A percentile compares a stretch with the other conserved stretches of the same genome.
Conservation (phyloP, 92 coral and sea anemone genomes). For the Heliopora coerulea region DNA sequence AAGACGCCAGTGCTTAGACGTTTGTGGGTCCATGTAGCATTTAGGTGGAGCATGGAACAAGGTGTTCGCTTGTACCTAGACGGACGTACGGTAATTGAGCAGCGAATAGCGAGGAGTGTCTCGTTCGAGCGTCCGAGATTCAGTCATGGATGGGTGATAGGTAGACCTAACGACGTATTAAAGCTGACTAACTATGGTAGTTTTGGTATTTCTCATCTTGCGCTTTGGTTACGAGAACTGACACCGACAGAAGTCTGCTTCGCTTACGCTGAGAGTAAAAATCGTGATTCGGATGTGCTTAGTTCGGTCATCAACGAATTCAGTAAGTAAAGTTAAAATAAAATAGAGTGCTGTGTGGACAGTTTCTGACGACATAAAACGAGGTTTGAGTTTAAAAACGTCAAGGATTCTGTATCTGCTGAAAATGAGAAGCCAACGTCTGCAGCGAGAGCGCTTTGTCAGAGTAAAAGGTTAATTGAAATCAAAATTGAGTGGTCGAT, state of each 20-base stretch:
- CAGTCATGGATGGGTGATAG: conserved; percentile 78
- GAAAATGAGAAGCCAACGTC: too few species aligned
- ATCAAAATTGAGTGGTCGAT: too few species aligned
- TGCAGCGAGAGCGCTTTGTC: too few species aligned
- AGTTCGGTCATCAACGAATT: not conserved
- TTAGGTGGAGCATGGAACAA: conserved; percentile 62
- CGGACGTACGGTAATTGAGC: conserved; percentile 15
- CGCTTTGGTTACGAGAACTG: conserved; percentile 66
- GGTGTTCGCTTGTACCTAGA: conserved; percentile 38
- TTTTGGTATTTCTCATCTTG: conserved; percentile 86
- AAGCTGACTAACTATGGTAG: conserved; percentile 65
- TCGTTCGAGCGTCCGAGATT: not conserved
- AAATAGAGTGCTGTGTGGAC: too few species aligned
- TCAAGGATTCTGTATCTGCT: too few species aligned
- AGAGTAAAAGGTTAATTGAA: too few species aligned
- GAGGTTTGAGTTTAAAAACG: too few species aligned
- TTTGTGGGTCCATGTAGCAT: conserved; percentile 88
- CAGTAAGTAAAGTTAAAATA: not conserved
- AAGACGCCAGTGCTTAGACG: conserved; percentile 2
- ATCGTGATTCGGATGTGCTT: not conserved
- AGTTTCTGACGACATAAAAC: too few species aligned
- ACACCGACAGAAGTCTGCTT: not conserved
- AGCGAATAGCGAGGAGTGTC: not conserved
- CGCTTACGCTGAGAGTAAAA: conserved; percentile 6
- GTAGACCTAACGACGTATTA: conserved; percentile 65